A percentile compares a stretch with the other conserved stretches of the same genome.
These are phyloP conservation scores for Arvicanthis niloticus DNA, from an alignment of 2,113 vertebrate species.

Conservation along the genomic window DNA sequence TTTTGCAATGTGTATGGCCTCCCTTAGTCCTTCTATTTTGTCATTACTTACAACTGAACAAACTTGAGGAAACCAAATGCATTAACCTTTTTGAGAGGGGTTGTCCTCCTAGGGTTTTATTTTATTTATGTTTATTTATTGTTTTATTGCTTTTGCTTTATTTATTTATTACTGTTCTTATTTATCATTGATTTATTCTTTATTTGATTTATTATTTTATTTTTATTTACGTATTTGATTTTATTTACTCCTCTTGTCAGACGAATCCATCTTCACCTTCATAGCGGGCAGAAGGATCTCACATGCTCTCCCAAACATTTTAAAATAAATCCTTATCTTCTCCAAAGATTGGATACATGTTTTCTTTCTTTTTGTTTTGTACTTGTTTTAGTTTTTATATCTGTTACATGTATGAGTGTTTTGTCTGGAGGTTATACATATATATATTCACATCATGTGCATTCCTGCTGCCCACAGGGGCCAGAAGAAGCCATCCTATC, in stretches of 20 bases:
- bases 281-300: neutral
- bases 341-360: neutral
- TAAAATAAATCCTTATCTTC: neutral
- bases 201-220: too few species aligned
- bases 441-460: neutral
- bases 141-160: neutral
- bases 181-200: neutral
- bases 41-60: neutral
- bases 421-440: neutral
- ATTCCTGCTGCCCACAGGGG: neutral
- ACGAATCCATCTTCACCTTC: neutral
- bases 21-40: neutral
- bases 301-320: neutral
- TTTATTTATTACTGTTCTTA: too few species aligned
- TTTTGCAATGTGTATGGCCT: neutral
- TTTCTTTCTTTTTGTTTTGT: constrained; percentile 11
- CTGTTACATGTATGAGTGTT: neutral
- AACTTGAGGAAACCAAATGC: neutral
- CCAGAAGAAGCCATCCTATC: neutral
- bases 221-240: neutral
- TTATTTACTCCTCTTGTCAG: neutral
- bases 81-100: neutral
- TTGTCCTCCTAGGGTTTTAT: neutral
- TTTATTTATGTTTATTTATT: neutral
- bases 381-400: neutral